Base-by-base conservation (phyloP, 2,113 vertebrate genomes). In the Xyrauchen texanus region DNA sequence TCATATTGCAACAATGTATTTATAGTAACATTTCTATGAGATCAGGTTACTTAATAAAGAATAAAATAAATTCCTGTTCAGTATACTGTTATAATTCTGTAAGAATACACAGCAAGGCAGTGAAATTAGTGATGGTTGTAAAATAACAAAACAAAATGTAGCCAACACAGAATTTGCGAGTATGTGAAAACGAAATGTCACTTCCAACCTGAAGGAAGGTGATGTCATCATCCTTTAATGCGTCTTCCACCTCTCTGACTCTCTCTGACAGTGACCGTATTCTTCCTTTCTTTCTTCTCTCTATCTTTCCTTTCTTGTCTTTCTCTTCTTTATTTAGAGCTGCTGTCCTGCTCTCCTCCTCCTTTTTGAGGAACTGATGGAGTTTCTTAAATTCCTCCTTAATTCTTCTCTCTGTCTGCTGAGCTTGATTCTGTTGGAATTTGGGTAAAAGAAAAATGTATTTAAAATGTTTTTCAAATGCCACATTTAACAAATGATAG, bases 371-470 rank as follows among this genome's bases (percentile, higher is more conserved):
- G 68, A 87, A 88, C 68, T 65, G 78, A 44, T 81, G 84, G 49
- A 89, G 82, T 16, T 82, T 70, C 66, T 82, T 70, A 80, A 88
- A 88, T 8, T 88, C 82, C 15, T 75, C 79, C 47, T 65, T 87
- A 13, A 89, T 82, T 13, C 67, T 73, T 66, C 51, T 77, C 71
- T 90, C 84, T 51, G 86, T 84, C 16, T 82, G 63, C 76, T 66
- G 67, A 52, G 62, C 67, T 10, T 85, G 78, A 53, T 16, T 45
- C 86, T 90, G 42, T n/a, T n/a, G n/a, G n/a, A n/a, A n/a, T n/a
- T n/a, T n/a, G n/a, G n/a, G n/a, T n/a, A n/a, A n/a, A n/a, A n/a
- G n/a, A n/a, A n/a, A n/a, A n/a, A n/a, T n/a, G n/a, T n/a, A n/a
- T n/a, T n/a, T n/a, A n/a, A n/a, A n/a, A n/a, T n/a, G n/a, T n/a